Evolutionary conservation across 2,113 vertebrate species (phyloP).

Genomic region (Oenanthe melanoleuca): DNA sequence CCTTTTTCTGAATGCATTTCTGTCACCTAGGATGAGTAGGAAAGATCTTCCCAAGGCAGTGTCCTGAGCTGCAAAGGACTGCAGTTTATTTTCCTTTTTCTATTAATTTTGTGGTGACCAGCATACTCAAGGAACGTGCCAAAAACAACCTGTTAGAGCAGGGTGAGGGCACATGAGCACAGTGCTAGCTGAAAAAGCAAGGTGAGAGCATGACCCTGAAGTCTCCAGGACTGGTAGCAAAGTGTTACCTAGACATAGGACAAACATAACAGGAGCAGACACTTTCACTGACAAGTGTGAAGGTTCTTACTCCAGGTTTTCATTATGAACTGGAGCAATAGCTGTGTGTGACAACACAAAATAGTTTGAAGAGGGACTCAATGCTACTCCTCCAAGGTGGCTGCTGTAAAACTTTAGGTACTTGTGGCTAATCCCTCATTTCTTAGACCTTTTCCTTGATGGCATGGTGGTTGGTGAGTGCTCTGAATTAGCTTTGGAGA

Average conservation of each 20-base stretch:
- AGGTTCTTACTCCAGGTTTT: not conserved
- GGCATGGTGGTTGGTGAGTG: not conserved
- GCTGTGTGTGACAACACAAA: fast-evolving
- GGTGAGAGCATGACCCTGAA: not conserved
- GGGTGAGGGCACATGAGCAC: not conserved
- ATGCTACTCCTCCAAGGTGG: fast-evolving
- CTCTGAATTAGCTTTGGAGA: not conserved
- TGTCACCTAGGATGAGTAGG: not conserved
- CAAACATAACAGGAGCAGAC: not conserved
- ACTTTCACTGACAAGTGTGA: not conserved
- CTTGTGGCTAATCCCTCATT: not conserved
- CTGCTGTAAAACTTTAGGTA: not conserved
- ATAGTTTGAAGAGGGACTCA: not conserved
- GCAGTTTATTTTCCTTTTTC: not conserved
- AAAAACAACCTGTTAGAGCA: not conserved
- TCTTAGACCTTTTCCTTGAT: not conserved
- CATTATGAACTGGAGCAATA: fast-evolving
- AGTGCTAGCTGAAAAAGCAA: not conserved
- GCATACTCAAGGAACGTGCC: not conserved
- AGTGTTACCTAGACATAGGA: not conserved
- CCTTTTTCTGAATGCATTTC: not conserved
- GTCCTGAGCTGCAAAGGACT: not conserved
- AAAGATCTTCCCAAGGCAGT: not conserved
- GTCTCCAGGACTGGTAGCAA: not conserved
- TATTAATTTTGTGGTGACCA: not conserved